Evolutionary conservation across 2,888 invertebrate species (phyloP), one percentile per base, ranked within the genome.

Genomic region (Achlya flavicornis): DNA sequence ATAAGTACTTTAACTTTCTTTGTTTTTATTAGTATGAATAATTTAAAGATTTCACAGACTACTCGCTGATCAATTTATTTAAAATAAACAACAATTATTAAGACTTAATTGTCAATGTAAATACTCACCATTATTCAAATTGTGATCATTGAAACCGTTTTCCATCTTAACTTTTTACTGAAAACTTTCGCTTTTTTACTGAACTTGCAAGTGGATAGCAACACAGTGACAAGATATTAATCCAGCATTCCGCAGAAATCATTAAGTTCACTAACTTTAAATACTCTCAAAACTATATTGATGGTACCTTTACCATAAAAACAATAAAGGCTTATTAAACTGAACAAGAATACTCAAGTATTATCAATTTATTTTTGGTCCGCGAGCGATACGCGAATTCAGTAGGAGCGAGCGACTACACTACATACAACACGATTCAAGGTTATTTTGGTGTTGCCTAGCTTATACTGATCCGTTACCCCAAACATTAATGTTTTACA

Each of bases 401-500:
- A 4, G 16, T 16, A 16, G 7, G 48, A 16, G 1, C 8, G 6
- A 48, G 7, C 10, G 10, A 16, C 10, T 0, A 48, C 43, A 46
- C 43, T 4, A 14, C 14, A 43, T 4, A 46, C 43, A n/a, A 16
- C 14, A n/a, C n/a, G 0, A 16, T 48, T 4, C 16, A 53, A 53
- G 53, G 53, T 53, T 53, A 53, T 53, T 53, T 53, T 19, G 19
- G 16, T 19, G 19, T 53, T 53, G 53, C 53, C 53, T 19, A 8
- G 48, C 48, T 16, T 1, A 53, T 10, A 19, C 8, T 41, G 3
- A 19, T 53, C 53, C 19, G 10, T 8, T 53, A 53, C 53, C 48
- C 53, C 16, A 19, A 53, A 53, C 19, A 53, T 19, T 53, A 19
- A n/a, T 53, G n/a, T 53, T 53, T 53, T 46, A 46, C 46, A n/a